Evolutionary conservation across 2,888 invertebrate genomes (phyloP).

Genomic region (Crocallis elinguaria): DNA sequence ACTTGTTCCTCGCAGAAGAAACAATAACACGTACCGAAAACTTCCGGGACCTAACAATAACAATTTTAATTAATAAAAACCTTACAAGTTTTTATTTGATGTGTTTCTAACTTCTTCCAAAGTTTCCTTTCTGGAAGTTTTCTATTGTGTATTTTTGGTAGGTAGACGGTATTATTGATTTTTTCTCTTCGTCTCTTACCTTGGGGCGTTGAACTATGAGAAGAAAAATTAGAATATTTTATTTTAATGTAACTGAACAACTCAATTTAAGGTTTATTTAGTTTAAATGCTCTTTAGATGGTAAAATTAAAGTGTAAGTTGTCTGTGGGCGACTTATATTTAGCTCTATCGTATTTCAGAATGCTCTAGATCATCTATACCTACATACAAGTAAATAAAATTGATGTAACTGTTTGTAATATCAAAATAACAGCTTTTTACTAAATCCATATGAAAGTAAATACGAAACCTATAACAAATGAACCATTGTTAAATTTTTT

Average conservation of each 20-base stretch:
- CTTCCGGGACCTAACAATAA: conserved; percentile 40
- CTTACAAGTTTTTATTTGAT: conserved; percentile 48
- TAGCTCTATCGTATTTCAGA: background rate
- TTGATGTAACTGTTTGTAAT: too few relatives aligned
- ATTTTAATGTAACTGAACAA: conserved; percentile 16
- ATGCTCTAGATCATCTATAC: background rate
- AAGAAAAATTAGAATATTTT: conserved; percentile 27
- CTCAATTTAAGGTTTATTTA: conserved; percentile 25
- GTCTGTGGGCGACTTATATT: background rate
- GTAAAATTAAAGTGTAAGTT: conserved; percentile 1
- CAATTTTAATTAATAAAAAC: conserved; percentile 52
- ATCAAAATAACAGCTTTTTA: too few relatives aligned
- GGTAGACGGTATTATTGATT: conserved; percentile 42
- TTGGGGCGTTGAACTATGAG: conserved; percentile 38
- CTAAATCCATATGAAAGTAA: too few relatives aligned
- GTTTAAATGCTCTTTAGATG: background rate
- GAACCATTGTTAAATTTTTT: too few relatives aligned
- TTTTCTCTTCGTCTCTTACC: conserved; percentile 22
- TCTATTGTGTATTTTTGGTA: conserved; percentile 39
- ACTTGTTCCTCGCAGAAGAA: conserved; percentile 26
- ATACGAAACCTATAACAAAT: too few relatives aligned
- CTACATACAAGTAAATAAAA: too few relatives aligned
- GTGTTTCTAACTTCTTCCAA: conserved; percentile 45
- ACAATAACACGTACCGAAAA: conserved; percentile 34
- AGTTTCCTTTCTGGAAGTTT: conserved; percentile 42